phyloP scores from a whole-genome alignment of 2,888 invertebrate genomes.

The Hipparchia semele region DNA sequence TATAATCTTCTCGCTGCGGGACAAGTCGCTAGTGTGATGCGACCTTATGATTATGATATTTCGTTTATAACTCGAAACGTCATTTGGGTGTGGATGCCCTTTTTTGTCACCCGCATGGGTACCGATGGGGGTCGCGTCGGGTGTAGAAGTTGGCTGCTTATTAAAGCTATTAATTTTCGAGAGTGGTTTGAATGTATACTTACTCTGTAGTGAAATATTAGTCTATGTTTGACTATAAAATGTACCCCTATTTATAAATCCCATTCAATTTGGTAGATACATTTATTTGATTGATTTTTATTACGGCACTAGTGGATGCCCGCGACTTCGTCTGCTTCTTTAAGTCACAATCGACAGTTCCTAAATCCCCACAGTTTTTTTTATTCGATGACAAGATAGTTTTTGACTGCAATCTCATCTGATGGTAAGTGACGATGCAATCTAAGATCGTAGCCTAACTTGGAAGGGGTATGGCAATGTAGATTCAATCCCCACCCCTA shows the following conservation, averaged over 20 bases:
- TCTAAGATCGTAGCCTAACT: too few species aligned
- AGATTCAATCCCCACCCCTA: too few species aligned
- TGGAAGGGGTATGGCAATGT: too few species aligned
- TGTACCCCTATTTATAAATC: constrained; percentile 1
- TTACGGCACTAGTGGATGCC: too few species aligned
- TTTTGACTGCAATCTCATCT: too few species aligned
- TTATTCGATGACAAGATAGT: too few species aligned
- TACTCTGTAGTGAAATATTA: neutral
- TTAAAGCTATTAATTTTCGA: constrained; percentile 30
- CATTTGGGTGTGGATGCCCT: constrained; percentile 50
- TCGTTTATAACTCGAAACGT: constrained; percentile 59
- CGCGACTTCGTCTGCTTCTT: too few species aligned
- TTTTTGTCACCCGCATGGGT: constrained; percentile 70
- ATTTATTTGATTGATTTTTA: too few species aligned
- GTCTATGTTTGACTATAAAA: neutral
- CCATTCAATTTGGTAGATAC: neutral
- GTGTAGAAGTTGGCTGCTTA: constrained; percentile 37
- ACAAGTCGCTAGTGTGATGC: neutral
- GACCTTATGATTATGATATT: constrained; percentile 55
- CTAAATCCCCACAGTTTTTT: too few species aligned
- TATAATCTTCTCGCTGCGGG: neutral
- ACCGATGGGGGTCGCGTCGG: constrained; percentile 55
- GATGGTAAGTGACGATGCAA: too few species aligned
- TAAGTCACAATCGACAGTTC: too few species aligned
- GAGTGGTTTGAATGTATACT: constrained; percentile 8